phyloP scores from a whole-genome alignment of 2,797 vertebrate species.

The Parauchenoglanis ngamensis region DNA sequence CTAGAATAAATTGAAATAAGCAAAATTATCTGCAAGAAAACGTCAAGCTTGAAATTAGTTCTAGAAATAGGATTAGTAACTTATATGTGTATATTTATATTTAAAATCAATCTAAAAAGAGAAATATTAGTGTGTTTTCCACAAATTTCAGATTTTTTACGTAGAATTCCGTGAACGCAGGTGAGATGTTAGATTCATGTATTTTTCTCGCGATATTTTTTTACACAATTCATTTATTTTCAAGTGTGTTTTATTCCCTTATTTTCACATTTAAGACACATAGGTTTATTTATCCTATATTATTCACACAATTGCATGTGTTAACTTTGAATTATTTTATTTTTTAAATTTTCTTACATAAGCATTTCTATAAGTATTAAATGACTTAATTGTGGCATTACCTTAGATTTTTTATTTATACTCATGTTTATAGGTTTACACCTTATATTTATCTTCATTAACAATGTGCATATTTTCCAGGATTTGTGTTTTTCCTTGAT shows the following conservation, averaged over 20 bases:
- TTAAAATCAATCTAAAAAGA: no score
- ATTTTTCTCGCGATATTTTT: no score
- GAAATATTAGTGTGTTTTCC: background rate
- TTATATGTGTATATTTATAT: no score
- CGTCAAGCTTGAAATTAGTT: no score
- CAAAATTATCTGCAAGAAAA: background rate
- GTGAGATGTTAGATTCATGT: no score
- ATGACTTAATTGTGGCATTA: background rate
- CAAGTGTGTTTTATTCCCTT: background rate
- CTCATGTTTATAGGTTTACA: background rate
- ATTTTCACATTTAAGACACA: no score
- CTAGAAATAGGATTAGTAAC: no score
- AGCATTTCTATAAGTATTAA: background rate
- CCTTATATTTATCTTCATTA: background rate
- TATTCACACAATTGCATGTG: no score
- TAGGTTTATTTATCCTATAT: no score
- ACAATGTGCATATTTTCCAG: background rate
- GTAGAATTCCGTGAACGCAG: no score
- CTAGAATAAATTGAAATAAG: background rate
- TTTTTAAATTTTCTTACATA: background rate
- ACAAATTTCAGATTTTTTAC: background rate
- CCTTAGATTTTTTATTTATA: background rate
- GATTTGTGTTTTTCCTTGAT: background rate
- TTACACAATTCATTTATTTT: background rate
- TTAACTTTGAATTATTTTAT: background rate